A percentile compares a stretch with the other conserved stretches of the same genome.
phyloP scores from a whole-genome alignment of 2,113 vertebrate species.

The Sciurus niger region DNA sequence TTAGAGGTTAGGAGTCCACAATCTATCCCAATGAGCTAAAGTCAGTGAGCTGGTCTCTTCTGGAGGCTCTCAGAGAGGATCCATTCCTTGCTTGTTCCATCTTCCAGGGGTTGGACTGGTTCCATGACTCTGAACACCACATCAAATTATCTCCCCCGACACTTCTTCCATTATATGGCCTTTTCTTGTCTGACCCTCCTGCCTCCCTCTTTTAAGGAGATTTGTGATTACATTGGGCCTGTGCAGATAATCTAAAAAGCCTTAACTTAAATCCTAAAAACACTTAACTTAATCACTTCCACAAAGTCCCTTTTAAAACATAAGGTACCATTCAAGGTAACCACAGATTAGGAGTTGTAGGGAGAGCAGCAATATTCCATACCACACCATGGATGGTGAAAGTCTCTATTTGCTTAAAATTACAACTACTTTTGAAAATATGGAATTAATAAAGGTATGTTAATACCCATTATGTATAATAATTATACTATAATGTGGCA shows the following conservation, averaged over 20 bases:
- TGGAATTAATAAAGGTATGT: not conserved
- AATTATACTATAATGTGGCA: not conserved
- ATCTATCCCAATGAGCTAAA: not conserved
- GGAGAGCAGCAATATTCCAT: too few relatives aligned
- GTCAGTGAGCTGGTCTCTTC: not conserved
- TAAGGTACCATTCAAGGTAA: not conserved
- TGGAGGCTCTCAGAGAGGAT: not conserved
- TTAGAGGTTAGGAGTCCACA: not conserved
- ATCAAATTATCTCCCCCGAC: not conserved
- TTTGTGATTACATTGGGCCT: not conserved
- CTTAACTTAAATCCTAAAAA: not conserved
- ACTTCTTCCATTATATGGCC: not conserved
- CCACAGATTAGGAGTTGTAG: not conserved
- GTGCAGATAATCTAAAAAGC: not conserved
- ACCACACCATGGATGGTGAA: not conserved
- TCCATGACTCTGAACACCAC: not conserved
- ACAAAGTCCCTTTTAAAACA: not conserved
- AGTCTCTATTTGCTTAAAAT: not conserved
- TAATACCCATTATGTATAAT: not conserved
- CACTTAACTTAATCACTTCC: not conserved
- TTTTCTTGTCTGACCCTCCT: not conserved
- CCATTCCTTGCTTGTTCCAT: not conserved
- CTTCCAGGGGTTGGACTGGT: not conserved
- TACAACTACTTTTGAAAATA: conserved; percentile 33
- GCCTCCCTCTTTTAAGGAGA: not conserved